phyloP scores from a whole-genome alignment of 2,888 invertebrate genomes.

The Leuctra nigra region DNA sequence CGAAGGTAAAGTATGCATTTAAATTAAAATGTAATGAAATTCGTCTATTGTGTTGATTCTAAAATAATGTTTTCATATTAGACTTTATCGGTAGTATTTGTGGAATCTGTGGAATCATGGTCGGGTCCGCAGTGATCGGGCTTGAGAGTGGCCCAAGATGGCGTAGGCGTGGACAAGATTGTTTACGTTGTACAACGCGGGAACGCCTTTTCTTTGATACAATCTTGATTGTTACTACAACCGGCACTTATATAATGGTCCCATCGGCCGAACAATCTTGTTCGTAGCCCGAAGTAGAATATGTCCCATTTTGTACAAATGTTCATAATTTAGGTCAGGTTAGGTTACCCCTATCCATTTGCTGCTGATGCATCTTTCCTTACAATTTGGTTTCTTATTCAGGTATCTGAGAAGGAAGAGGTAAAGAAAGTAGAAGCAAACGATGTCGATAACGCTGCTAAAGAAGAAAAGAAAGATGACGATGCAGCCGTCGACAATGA shows the following conservation, averaged over 20 bases:
- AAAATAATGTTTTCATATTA: too few relatives aligned
- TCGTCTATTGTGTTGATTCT: too few relatives aligned
- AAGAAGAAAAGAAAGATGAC: conserved; percentile 39
- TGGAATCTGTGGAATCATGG: not conserved
- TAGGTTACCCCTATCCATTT: too few relatives aligned
- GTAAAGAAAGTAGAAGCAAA: conserved; percentile 38
- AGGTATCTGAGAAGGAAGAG: conserved; percentile 25
- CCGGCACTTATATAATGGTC: too few relatives aligned
- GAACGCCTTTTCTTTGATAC: conserved; percentile 17
- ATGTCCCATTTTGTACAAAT: too few relatives aligned
- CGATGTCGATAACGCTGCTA: conserved; percentile 29
- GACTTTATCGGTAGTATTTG: too few relatives aligned
- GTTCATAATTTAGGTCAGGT: too few relatives aligned
- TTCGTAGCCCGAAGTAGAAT: too few relatives aligned
- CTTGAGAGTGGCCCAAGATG: conserved; percentile 23
- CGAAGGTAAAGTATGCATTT: conserved; percentile 40
- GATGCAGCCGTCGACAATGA: conserved; percentile 44
- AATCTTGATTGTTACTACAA: not conserved
- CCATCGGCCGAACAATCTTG: too few relatives aligned
- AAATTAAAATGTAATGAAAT: conserved; percentile 2
- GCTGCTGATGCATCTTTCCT: too few relatives aligned
- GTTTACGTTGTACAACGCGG: conserved; percentile 27
- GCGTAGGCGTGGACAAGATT: conserved; percentile 25
- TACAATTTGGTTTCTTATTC: too few relatives aligned
- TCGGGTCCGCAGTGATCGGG: not conserved